These are phyloP conservation scores for Oryzias javanicus DNA, from an alignment of 2,113 vertebrate genomes.

Conservation along the genomic window DNA sequence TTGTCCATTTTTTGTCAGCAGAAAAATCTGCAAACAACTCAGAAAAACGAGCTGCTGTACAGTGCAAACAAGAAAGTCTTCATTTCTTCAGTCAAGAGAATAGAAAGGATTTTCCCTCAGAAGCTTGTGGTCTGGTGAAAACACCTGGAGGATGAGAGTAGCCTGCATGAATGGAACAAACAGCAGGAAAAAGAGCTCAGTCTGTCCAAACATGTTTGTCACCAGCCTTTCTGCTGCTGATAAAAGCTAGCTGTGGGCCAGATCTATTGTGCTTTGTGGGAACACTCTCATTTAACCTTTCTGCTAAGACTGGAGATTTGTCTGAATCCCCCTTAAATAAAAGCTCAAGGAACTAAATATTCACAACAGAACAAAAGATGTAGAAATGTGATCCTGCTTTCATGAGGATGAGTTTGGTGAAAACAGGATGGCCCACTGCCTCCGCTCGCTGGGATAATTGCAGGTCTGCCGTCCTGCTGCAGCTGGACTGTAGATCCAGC, in stretches of 20 bases:
- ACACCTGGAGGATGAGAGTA: constrained; percentile 49
- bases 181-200: constrained; percentile 33
- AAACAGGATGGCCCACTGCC: constrained; percentile 34
- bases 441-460: constrained; percentile 54
- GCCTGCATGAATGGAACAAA: constrained; percentile 49
- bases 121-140: constrained; percentile 13
- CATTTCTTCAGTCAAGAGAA: too few relatives aligned
- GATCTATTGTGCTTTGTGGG: constrained; percentile 53
- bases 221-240: constrained; percentile 48
- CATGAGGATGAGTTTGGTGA: constrained; percentile 48
- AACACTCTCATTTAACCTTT: constrained; percentile 50
- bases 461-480: constrained; percentile 43
- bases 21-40: too few relatives aligned
- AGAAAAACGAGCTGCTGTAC: too few relatives aligned
- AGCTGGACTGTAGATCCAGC: constrained; percentile 23
- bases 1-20: too few relatives aligned
- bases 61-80: too few relatives aligned
- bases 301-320: constrained; percentile 53
- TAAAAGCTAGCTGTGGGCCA: constrained; percentile 45
- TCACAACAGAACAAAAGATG: constrained; percentile 43
- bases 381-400: constrained; percentile 62
- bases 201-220: constrained; percentile 52
- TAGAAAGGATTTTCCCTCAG: too few relatives aligned
- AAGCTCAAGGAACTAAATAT: constrained; percentile 63
- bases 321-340: constrained; percentile 43